phyloP scores from a whole-genome alignment of 2,888 invertebrate genomes.

The Tachina fera region DNA sequence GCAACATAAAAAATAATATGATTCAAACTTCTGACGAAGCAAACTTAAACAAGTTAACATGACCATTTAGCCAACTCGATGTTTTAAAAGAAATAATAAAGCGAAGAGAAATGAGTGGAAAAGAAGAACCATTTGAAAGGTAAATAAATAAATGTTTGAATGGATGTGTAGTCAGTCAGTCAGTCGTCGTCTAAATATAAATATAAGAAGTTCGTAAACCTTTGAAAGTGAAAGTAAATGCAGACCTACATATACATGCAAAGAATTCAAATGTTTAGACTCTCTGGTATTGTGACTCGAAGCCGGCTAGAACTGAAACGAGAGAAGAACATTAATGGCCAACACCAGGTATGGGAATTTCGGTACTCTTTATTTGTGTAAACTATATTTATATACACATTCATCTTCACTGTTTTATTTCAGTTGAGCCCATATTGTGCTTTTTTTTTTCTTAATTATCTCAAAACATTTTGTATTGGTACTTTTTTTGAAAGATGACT shows the following conservation, averaged over 20 bases:
- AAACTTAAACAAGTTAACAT: constrained; percentile 52
- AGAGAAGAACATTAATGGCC: constrained; percentile 16
- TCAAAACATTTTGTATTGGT: too few relatives aligned
- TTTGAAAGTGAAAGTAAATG: constrained; percentile 83
- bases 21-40: constrained; percentile 18
- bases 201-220: constrained; percentile 83
- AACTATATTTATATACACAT: not conserved
- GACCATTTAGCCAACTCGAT: not conserved
- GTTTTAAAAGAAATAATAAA: constrained; percentile 3
- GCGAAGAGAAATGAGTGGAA: constrained; percentile 36
- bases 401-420: too few relatives aligned
- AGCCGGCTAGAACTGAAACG: constrained; percentile 22
- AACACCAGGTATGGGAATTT: not conserved
- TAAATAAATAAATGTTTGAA: constrained; percentile 61
- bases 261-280: constrained; percentile 26
- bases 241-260: constrained; percentile 83
- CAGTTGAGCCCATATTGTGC: too few relatives aligned
- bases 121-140: constrained; percentile 66
- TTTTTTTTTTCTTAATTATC: too few relatives aligned
- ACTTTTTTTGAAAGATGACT: too few relatives aligned
- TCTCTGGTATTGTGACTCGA: not conserved
- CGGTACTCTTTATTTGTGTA: not conserved
- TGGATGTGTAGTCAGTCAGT: constrained; percentile 2
- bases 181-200: constrained; percentile 73
- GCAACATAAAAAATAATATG: constrained; percentile 1